These are phyloP conservation scores for Spodoptera litura DNA, from an alignment of 1,140 invertebrate genomes.

Conservation along the genomic window DNA sequence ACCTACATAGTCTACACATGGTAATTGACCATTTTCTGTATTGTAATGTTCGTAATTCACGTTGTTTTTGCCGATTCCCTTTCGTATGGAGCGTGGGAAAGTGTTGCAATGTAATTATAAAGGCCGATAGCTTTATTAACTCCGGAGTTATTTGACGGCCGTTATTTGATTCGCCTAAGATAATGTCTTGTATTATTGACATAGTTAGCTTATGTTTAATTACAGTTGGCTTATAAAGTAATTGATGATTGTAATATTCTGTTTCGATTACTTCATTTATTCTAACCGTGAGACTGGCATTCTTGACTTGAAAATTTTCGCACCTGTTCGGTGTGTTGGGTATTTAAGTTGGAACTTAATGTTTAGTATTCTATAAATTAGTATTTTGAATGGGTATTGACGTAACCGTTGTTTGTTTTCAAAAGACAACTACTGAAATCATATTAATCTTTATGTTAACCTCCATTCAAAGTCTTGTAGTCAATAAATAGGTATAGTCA, in stretches of 20 bases:
- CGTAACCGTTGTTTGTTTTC: too few species aligned
- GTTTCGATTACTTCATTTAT: background rate
- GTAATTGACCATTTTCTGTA: conserved; percentile 52
- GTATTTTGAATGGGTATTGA: too few species aligned
- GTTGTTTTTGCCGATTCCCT: conserved; percentile 48
- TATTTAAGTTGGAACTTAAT: background rate
- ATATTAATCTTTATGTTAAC: background rate
- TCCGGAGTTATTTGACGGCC: background rate
- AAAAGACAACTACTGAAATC: too few species aligned
- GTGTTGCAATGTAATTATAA: conserved; percentile 35
- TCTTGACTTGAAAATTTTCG: background rate
- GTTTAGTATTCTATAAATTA: too few species aligned
- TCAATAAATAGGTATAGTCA: background rate
- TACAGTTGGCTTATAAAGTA: conserved; percentile 7
- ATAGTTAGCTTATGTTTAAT: conserved; percentile 5
- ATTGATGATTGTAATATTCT: conserved; percentile 9
- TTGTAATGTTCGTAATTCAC: conserved; percentile 50
- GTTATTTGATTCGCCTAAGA: conserved; percentile 22
- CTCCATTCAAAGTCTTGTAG: conserved; percentile 18
- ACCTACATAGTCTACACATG: conserved; percentile 45
- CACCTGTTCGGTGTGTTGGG: background rate
- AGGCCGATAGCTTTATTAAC: conserved; percentile 38
- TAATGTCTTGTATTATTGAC: conserved; percentile 15
- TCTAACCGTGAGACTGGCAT: background rate
- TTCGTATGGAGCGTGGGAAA: conserved; percentile 49